Conservation (phyloP, 92 coral and sea anemone genomes). For the Nematostella vectensis region DNA sequence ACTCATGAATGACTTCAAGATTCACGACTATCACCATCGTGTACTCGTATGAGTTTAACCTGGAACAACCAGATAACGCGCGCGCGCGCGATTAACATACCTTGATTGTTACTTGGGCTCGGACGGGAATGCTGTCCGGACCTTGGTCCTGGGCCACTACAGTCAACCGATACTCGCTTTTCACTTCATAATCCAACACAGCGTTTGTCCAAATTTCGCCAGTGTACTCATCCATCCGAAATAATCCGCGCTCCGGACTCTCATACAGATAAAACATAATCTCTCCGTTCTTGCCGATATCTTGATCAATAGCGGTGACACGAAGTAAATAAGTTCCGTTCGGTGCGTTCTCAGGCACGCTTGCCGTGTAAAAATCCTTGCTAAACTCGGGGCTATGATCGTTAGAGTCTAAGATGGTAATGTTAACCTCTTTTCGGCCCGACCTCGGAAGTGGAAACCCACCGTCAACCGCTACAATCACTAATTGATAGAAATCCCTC, state of each 20-base stretch:
- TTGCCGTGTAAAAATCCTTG: constrained; percentile 39
- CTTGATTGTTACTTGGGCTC: constrained; percentile 51
- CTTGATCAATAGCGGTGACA: constrained; percentile 58
- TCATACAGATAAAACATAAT: constrained; percentile 39
- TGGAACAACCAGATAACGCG: neutral
- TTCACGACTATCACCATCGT: too few species aligned
- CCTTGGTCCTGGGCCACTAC: constrained; percentile 71
- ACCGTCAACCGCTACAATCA: constrained; percentile 59
- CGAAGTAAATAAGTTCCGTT: constrained; percentile 56
- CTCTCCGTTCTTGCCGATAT: constrained; percentile 67
- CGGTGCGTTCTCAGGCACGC: constrained; percentile 56
- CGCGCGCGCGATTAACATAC: too few species aligned
- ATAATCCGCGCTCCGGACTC: constrained; percentile 30
- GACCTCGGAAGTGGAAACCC: constrained; percentile 52
- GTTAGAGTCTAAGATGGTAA: constrained; percentile 62
- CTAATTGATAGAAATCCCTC: constrained; percentile 45
- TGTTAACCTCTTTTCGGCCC: constrained; percentile 44
- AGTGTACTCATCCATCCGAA: constrained; percentile 38
- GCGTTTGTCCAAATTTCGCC: constrained; percentile 64
- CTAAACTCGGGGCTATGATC: constrained; percentile 72
- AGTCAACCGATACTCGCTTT: constrained; percentile 40
- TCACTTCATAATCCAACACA: constrained; percentile 51
- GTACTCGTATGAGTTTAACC: too few species aligned
- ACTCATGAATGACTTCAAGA: too few species aligned
- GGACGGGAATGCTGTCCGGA: constrained; percentile 62